These are phyloP conservation scores for Emydoidea blandingii DNA, from an alignment of 2,797 vertebrate species.

Conservation along the genomic window DNA sequence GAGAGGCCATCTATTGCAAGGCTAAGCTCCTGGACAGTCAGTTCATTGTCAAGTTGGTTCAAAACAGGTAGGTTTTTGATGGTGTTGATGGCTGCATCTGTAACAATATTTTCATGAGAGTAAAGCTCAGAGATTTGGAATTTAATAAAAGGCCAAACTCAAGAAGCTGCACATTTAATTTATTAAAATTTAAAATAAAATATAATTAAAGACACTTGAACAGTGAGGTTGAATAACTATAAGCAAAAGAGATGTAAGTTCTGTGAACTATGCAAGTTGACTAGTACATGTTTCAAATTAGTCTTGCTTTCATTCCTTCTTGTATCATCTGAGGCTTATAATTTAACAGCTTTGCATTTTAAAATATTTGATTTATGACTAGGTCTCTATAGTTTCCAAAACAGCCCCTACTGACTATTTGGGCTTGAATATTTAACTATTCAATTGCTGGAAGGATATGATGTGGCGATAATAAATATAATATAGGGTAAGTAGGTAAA, in stretches of 20 bases:
- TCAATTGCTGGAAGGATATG: neutral
- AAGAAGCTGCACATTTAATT: neutral
- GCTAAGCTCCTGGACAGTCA: too few species aligned
- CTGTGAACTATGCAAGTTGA: neutral
- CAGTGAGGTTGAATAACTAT: neutral
- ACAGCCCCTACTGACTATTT: neutral
- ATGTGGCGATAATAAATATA: neutral
- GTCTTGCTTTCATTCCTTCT: neutral
- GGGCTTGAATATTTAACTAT: neutral
- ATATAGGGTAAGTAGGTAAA: rapidly evolving
- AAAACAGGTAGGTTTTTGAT: too few species aligned
- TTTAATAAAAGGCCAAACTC: neutral
- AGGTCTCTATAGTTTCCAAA: neutral
- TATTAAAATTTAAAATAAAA: neutral
- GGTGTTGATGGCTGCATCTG: too few species aligned
- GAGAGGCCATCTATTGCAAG: too few species aligned
- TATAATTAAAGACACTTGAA: neutral
- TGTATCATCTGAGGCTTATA: neutral
- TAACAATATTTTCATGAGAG: too few species aligned
- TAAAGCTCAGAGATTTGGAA: neutral
- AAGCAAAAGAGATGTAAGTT: neutral
- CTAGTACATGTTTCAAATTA: neutral
- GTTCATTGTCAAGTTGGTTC: too few species aligned
- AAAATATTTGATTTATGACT: neutral
- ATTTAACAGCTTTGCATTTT: neutral